Conservation (phyloP, 2,113 vertebrate genomes). For the Anoura caudifer region DNA sequence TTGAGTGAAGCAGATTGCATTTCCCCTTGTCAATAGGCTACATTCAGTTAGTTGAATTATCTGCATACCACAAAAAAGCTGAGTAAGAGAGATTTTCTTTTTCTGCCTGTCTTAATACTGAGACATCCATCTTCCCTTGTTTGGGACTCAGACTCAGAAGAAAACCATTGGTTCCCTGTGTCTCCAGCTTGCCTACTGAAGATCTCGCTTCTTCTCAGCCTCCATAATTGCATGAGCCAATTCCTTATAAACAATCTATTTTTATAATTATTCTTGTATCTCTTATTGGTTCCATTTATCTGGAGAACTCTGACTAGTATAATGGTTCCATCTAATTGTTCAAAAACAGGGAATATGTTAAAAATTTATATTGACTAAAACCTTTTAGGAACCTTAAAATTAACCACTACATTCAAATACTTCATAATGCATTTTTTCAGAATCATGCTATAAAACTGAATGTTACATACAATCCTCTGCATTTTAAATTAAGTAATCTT, state of each 20-base stretch:
- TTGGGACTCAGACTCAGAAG: neutral
- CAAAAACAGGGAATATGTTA: neutral
- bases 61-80: neutral
- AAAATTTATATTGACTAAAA: neutral
- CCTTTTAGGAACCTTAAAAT: neutral
- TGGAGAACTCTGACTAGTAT: neutral
- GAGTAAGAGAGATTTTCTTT: neutral
- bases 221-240: neutral
- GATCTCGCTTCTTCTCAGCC: neutral
- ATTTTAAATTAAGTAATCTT: neutral
- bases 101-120: neutral
- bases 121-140: neutral
- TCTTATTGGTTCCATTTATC: neutral
- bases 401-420: neutral
- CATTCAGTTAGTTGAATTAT: neutral
- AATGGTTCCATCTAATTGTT: neutral
- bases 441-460: neutral
- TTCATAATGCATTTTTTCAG: neutral
- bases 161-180: neutral
- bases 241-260: neutral
- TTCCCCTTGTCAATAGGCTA: neutral
- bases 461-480: neutral
- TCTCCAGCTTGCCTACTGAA: neutral
- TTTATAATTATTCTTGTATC: neutral
- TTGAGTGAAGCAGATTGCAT: neutral